Conservation (phyloP, 2,888 invertebrate species). For the Chironomus riparius region DNA sequence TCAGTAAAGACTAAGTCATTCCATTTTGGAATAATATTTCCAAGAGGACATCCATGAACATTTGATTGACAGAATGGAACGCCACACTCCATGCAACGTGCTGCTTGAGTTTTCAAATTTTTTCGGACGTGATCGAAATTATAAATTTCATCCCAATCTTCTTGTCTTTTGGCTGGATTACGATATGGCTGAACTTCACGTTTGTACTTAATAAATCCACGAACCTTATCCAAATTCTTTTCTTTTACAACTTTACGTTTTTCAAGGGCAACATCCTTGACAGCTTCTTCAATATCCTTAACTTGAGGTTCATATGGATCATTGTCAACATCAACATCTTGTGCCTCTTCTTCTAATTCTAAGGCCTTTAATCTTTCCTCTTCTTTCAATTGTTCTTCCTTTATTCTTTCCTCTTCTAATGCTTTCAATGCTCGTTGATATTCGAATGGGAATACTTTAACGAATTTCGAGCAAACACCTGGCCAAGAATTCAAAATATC, state of each 20-base stretch:
- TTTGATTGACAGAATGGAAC: conserved; percentile 95
- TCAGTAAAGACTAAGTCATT: conserved; percentile 92
- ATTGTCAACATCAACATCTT: conserved; percentile 38
- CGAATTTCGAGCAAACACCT: conserved; percentile 63
- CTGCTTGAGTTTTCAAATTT: conserved; percentile 83
- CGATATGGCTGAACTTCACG: conserved; percentile 82
- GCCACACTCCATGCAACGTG: conserved; percentile 98
- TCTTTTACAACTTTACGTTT: conserved; percentile 76
- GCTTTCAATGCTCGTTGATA: conserved; percentile 83
- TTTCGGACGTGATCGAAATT: conserved; percentile 76
- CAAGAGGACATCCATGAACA: conserved; percentile 90
- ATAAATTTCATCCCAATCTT: conserved; percentile 97
- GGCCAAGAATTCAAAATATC: conserved; percentile 74
- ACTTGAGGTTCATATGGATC: conserved; percentile 42
- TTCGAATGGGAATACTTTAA: conserved; percentile 96
- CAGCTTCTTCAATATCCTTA: conserved; percentile 81
- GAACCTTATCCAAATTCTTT: conserved; percentile 70
- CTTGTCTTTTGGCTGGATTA: conserved; percentile 68
- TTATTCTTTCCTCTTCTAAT: conserved; percentile 43
- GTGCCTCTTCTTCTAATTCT: conserved; percentile 33
- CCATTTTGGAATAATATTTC: conserved; percentile 99
- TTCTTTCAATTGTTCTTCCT: conserved; percentile 35
- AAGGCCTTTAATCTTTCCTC: conserved; percentile 39
- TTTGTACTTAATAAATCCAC: conserved; percentile 94
- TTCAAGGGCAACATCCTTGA: conserved; percentile 66